phyloP scores from a whole-genome alignment of 2,113 vertebrate species.

The Cyanoderma ruficeps region DNA sequence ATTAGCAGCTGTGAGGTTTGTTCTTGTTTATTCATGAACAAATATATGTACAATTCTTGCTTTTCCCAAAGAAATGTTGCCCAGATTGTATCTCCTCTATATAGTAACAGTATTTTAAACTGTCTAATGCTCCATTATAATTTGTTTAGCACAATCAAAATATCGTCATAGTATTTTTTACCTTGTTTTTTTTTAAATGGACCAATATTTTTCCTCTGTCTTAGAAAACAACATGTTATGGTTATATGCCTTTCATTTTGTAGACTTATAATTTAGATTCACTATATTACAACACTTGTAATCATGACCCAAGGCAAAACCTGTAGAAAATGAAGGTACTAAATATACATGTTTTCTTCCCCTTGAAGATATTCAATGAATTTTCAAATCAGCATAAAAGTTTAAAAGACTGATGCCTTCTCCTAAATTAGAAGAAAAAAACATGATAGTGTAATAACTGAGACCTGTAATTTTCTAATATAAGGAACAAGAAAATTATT shows the following conservation, averaged over 20 bases:
- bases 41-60: neutral
- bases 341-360: neutral
- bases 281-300: neutral
- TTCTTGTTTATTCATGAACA: slow-evolving; percentile 20
- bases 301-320: neutral
- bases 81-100: neutral
- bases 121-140: neutral
- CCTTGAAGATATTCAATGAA: neutral
- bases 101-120: neutral
- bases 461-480: neutral
- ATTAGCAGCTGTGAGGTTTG: slow-evolving; percentile 25
- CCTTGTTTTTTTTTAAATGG: neutral
- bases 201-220: neutral
- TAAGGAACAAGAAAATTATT: neutral
- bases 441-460: neutral
- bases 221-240: neutral
- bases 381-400: neutral
- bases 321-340: neutral
- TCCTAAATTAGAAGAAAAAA: neutral
- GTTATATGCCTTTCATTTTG: neutral
- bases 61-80: neutral
- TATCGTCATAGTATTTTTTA: neutral
- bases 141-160: neutral
- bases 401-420: neutral
- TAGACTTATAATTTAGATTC: neutral